Evolutionary conservation across 23 tunicate genomes (phyloP), one percentile per base, ranked within the genome.

Genomic region (Styela clava): DNA sequence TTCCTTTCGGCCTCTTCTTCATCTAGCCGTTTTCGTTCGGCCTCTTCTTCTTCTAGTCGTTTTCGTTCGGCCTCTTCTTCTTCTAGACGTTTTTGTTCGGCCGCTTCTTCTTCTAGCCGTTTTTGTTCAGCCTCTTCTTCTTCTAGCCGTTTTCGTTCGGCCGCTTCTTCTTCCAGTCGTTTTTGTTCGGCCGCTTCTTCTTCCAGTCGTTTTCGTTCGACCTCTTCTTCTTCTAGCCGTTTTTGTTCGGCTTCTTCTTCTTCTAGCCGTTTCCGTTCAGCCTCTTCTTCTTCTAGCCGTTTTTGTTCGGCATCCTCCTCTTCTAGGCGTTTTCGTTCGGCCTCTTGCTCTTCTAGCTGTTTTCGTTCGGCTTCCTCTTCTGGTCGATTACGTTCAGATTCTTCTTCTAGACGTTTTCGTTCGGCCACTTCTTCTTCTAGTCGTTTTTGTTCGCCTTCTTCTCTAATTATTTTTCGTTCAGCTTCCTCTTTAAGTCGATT

Each of bases 61-160:
- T 72, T 74, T 31, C 72, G 72, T 20, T 73, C 80, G 51, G 52
- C 37, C 0, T 84, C 81, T 74, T 74, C 87, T 33, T 84, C 82
- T 23, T 77, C 84, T 24, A 69, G 67, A 7, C 34, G 20, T 33
- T 34, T 27, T 22, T 35, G 33, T 62, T 64, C 82, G 1, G 61
- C 33, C 16, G 30, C 82, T 34, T 84, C 88, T 34, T 73, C 79
- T 7, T 76, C 73, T 30, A 22, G 32, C 34, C 52, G 18, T 16
- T 72, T 52, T 20, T 5, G 36, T 64, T 84, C 81, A 3, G 78
- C 68, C 16, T 82, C 78, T 34, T 28, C 74, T 34, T 67, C 62
- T 35, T 32, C 25, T 24, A 34, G 78, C 19, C 52, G 52, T 2
- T 63, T n/a, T 3, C 25, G 28, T 72, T 32, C 37, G 16, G 16